Percentiles rank a stretch among this genome's conserved stretches.
These are phyloP conservation scores for Paramacrobiotus metropolitanus DNA, from an alignment of 1,140 invertebrate species.

Conservation along the genomic window DNA sequence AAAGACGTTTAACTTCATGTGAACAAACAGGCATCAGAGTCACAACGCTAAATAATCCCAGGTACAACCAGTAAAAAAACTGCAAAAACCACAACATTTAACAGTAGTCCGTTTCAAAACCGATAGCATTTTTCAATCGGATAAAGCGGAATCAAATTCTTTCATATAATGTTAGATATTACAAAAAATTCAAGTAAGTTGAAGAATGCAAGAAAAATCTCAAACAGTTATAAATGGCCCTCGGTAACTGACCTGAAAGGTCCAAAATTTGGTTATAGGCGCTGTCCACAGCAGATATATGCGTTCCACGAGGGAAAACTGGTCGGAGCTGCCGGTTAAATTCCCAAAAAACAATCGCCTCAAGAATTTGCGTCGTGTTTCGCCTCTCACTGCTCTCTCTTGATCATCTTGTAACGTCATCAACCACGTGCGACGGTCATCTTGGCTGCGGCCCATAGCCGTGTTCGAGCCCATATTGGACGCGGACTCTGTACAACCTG, in stretches of 20 bases:
- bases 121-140: no score
- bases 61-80: constrained; percentile 23
- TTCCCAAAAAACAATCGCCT: constrained; percentile 9
- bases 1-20: constrained; percentile 9
- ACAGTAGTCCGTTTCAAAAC: no score
- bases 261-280: constrained; percentile 20
- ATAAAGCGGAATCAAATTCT: no score
- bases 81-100: no score
- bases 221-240: not conserved
- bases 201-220: not conserved
- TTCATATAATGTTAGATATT: no score
- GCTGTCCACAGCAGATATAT: constrained; percentile 18
- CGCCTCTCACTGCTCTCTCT: not conserved
- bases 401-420: not conserved
- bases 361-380: not conserved
- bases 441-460: not conserved
- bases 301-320: constrained; percentile 14
- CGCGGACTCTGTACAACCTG: no score
- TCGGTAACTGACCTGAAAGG: constrained; percentile 18
- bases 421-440: not conserved
- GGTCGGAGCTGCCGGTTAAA: constrained; percentile 12
- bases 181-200: not conserved
- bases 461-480: not conserved
- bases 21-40: constrained; percentile 24
- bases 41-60: constrained; percentile 22